Evolutionary conservation across 2,888 invertebrate species (phyloP), one percentile per base, ranked within the genome.

Genomic region (Aproaerema taeniolella): DNA sequence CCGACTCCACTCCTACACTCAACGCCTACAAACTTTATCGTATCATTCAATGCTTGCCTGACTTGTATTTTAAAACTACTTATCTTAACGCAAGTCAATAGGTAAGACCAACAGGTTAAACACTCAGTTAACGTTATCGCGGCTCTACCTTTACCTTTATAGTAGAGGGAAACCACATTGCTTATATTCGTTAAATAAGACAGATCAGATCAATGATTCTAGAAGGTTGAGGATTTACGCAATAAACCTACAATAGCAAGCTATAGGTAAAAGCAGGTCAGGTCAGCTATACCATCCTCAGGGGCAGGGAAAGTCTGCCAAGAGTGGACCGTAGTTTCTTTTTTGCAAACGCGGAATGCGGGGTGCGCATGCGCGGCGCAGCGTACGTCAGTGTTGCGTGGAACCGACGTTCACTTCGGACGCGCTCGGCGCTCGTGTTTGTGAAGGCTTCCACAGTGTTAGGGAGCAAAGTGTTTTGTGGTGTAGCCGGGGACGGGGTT

Each of bases 251-350:
- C n/a, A n/a, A n/a, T n/a, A n/a, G n/a, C n/a, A n/a, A n/a, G n/a
- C n/a, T n/a, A n/a, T n/a, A n/a, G n/a, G 72, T 69, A 79, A 82
- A 86, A 85, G 75, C 77, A 56, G 81, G 85, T 79, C 83, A 79
- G 62, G 68, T 72, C 70, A 68, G 57, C 59, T 67, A 58, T 64
- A 49, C 28, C 41, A 49, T 46, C 34, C 31, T 50, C 51, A 53
- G 58, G 41, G 56, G 61, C 62, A 77, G 81, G 76, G 82, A 85
- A 85, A 85, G 83, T 76, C 68, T 66, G 45, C 63, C 61, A 55
- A 66, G 68, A 67, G 66, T 67, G 66, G 63, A 46, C 53, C 55
- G 64, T 63, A 66, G 76, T 78, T 81, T 78, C 74, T 71, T 79
- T 73, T 81, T 80, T 65, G 81, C 79, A 74, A 76, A 53, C 67